Evolutionary conservation across 2,113 vertebrate species (phyloP), one percentile per base, ranked within the genome.

Genomic region (Brienomyrus brachyistius): DNA sequence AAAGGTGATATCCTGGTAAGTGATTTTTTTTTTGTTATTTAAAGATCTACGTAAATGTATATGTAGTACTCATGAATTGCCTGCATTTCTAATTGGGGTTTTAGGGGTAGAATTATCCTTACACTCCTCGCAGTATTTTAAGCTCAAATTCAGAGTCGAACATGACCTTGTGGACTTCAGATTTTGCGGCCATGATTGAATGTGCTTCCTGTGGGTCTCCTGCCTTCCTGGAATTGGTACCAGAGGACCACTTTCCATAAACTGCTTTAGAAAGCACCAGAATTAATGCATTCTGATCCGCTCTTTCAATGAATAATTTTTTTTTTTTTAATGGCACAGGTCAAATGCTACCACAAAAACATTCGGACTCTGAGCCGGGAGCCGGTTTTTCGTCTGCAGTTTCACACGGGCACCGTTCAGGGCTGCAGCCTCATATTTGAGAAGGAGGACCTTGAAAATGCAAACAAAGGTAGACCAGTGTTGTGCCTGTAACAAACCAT

Each of bases 1-100:
- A 99, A 99, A 92, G 98, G 98, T 89, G 98, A 99, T 91, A 94
- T 99, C 92, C 98, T 99, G 98, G 98, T 99, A 95, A 94, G 90
- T 31, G 54, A 87, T 48, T 80, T 8, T n/a, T 89, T 84, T 5
- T 0, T 80, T n/a, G n/a, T 23, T 0, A 77, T 66, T 23, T n/a
- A 62, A 62, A 3, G 23, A 62, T 62, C 23, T 62, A 62, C 23
- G 0, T 21, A 35, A 21, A n/a, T 88, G 23, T 88, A 5, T 62
- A 17, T 88, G 56, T 50, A 89, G 45, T 87, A 0, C 0, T 2
- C 0, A 5, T 59, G 59, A 17, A 19, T 15, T 43, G 17, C 4
- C 35, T 43, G 31, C 31, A 80, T 43, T 80, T 77, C 31, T 7
- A 19, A 5, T 6, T 40, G 70, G 70, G 15, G 31, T 17, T 70